Conservation (phyloP, 1,140 invertebrate genomes). For the Diuraphis noxia region DNA sequence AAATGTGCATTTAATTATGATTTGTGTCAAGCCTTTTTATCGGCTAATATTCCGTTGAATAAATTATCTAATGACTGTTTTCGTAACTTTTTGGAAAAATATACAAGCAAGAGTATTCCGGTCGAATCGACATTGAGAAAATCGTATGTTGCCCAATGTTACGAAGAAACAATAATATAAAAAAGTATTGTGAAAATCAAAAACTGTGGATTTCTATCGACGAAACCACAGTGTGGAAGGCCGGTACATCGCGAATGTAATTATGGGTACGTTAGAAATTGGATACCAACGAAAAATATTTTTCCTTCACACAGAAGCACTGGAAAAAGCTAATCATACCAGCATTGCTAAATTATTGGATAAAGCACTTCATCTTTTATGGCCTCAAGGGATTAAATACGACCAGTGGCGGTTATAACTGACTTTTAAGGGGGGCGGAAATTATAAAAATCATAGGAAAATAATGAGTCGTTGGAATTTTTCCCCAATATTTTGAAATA, state of each 20-base stretch:
- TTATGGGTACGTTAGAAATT: not conserved
- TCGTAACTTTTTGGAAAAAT: conserved; percentile 69
- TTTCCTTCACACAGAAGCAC: conserved; percentile 19
- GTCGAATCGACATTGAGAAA: not conserved
- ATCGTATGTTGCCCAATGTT: not conserved
- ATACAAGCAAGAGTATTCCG: conserved; percentile 60
- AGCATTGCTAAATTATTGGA: conserved; percentile 11
- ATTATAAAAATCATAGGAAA: too few relatives aligned
- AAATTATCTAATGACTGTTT: not conserved
- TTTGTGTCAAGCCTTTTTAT: conserved; percentile 15
- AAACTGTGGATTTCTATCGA: conserved; percentile 1
- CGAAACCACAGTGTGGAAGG: not conserved
- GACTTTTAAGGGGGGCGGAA: too few relatives aligned
- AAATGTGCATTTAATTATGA: conserved; percentile 61
- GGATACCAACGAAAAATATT: conserved; percentile 24
- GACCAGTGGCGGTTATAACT: too few relatives aligned
- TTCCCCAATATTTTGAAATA: too few relatives aligned
- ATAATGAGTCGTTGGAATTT: too few relatives aligned
- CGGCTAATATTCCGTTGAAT: not conserved
- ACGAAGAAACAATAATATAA: not conserved
- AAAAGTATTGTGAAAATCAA: conserved; percentile 14
- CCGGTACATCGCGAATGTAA: conserved; percentile 4
- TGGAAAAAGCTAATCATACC: conserved; percentile 15
- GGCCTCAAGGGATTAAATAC: conserved; percentile 7
- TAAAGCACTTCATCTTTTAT: conserved; percentile 19